Evolutionary conservation across 2,888 invertebrate species (phyloP), one percentile per base, ranked within the genome.

Genomic region (Yponomeuta sedellus): DNA sequence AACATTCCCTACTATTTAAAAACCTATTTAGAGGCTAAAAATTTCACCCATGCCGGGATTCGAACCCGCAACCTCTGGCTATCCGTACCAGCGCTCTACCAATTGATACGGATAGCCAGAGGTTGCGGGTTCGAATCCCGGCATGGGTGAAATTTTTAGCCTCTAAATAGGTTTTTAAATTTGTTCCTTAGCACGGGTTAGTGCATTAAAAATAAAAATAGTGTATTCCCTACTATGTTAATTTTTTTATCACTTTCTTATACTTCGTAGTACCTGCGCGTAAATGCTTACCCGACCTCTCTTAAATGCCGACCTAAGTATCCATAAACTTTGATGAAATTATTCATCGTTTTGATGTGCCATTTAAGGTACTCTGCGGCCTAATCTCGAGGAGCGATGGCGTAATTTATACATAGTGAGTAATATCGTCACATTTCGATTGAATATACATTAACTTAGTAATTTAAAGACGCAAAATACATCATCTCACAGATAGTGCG

Each of bases 341-440:
- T 64, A 64, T 20, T 52, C 40, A 65, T 22, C 57, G 28, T 16
- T n/a, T 65, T 59, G 39, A 28, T 34, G 57, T 69, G 63, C 61
- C 63, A 68, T 73, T 70, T 61, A 75, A 85, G 87, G 71, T 85
- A 28, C 67, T 85, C 64, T 71, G 72, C 69, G 69, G 68, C 68
- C 67, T 79, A 44, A 70, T 81, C 64, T 72, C 69, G 59, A 72
- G 68, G 66, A 72, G 74, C 66, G 52, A 74, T 71, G 78, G 79
- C 69, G 87, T 71, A 68, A 80, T 88, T 68, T 89, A 88, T 69
- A 86, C 89, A 61, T 89, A 89, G 89, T 88, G 71, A 88, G 88
- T 86, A 61, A 69, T 69, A 67, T 70, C 25, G 39, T 65, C 61
- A 58, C 22, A 57, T 64, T 25, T 62, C 62, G 62, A 40, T 66